phyloP scores from a whole-genome alignment of 2,888 invertebrate genomes.

The Cartodere bifasciata region DNA sequence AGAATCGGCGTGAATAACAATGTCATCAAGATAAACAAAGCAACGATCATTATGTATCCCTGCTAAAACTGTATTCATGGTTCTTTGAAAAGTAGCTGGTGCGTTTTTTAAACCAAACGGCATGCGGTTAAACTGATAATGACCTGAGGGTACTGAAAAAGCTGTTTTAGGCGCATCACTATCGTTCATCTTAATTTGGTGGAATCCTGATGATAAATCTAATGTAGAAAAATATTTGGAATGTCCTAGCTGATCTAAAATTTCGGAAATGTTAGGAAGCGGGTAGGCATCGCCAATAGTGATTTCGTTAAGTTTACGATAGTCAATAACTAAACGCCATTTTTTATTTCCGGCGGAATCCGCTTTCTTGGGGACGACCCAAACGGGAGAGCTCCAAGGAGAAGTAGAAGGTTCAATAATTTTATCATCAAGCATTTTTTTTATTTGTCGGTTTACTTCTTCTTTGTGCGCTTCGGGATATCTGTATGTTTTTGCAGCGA shows the following conservation, averaged over 20 bases:
- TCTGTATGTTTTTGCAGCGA: slow-evolving; percentile 20
- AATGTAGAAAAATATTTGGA: slow-evolving; percentile 27
- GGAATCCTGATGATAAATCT: slow-evolving; percentile 29
- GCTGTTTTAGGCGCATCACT: slow-evolving; percentile 27
- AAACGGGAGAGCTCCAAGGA: slow-evolving; percentile 18
- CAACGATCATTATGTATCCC: slow-evolving; percentile 15
- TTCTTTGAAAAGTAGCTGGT: slow-evolving; percentile 17
- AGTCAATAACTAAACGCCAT: slow-evolving; percentile 29
- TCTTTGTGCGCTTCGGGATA: slow-evolving; percentile 22
- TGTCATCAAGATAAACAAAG: slow-evolving; percentile 24
- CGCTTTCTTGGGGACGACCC: slow-evolving; percentile 24
- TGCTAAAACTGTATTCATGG: slow-evolving; percentile 16
- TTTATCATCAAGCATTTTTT: slow-evolving; percentile 18
- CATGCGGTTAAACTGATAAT: slow-evolving; percentile 17
- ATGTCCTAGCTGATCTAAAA: slow-evolving; percentile 27
- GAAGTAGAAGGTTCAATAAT: slow-evolving; percentile 20
- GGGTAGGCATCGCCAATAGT: slow-evolving; percentile 27
- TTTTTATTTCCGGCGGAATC: slow-evolving; percentile 20
- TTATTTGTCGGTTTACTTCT: slow-evolving; percentile 22
- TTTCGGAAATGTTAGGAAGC: slow-evolving; percentile 26
- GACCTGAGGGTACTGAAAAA: slow-evolving; percentile 17
- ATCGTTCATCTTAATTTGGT: slow-evolving; percentile 25
- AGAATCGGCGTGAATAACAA: slow-evolving; percentile 16
- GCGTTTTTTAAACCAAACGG: slow-evolving; percentile 19
- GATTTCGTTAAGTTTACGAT: slow-evolving; percentile 27